These are phyloP conservation scores for Rhinopomastus cyanomelas DNA, from an alignment of 2,113 vertebrate species.

Conservation along the genomic window DNA sequence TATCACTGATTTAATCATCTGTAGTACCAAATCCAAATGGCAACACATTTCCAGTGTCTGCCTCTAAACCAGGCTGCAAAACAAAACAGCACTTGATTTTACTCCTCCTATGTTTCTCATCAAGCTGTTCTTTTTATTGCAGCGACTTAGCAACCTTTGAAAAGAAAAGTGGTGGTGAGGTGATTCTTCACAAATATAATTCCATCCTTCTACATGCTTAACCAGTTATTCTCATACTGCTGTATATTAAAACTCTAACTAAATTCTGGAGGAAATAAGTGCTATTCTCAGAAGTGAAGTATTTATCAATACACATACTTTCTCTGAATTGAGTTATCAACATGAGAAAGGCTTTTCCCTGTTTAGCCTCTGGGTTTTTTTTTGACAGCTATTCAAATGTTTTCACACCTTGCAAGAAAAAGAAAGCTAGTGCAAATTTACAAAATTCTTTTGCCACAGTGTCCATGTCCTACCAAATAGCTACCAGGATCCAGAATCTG, in stretches of 20 bases:
- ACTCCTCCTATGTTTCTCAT: neutral
- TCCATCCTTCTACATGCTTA: neutral
- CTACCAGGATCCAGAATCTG: conserved; percentile 36
- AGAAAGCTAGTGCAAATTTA: neutral
- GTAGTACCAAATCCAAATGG: neutral
- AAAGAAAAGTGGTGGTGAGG: neutral
- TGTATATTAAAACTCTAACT: neutral
- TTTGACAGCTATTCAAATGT: neutral
- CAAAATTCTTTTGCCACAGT: neutral
- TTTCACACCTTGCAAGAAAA: conserved; percentile 4
- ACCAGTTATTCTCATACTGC: neutral
- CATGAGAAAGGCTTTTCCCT: neutral
- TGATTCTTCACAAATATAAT: neutral
- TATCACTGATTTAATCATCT: neutral
- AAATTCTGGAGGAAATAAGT: conserved; percentile 6
- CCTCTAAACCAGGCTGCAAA: neutral
- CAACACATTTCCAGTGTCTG: neutral
- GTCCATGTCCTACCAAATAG: neutral
- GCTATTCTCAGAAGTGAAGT: neutral
- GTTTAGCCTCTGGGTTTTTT: neutral
- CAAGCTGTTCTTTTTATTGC: neutral
- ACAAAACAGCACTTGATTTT: neutral
- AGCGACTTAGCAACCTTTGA: neutral
- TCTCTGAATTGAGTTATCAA: neutral
- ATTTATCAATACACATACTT: neutral